These are phyloP conservation scores for Drosophila melanica DNA, from an alignment of 1,140 invertebrate genomes.

Conservation along the genomic window DNA sequence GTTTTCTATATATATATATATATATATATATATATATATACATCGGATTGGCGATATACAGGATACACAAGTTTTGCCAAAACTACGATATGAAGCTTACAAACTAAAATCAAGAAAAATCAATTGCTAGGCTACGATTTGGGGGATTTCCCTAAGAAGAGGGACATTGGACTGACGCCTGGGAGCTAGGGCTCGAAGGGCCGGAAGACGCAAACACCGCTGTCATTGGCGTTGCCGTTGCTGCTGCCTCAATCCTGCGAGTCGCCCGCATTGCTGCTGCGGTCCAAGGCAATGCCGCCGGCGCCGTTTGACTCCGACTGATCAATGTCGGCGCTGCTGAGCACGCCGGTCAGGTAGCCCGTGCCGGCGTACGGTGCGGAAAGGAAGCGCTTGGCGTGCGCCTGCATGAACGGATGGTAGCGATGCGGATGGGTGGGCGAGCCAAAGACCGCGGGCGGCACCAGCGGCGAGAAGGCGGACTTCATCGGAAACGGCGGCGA, in stretches of 20 bases:
- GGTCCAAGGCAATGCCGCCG: slow-evolving; percentile 54
- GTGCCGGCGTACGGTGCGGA: slow-evolving; percentile 92
- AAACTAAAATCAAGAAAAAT: slow-evolving; percentile 33
- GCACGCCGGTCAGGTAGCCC: slow-evolving; percentile 91
- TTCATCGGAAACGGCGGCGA: slow-evolving; percentile 85
- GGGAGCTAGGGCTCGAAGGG: slow-evolving; percentile 58
- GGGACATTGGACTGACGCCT: not conserved
- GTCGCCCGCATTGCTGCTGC: slow-evolving; percentile 58
- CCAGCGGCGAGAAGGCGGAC: slow-evolving; percentile 90
- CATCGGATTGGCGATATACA: not conserved
- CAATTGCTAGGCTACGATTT: slow-evolving; percentile 21
- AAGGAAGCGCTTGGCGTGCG: slow-evolving; percentile 88
- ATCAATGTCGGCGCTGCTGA: slow-evolving; percentile 86
- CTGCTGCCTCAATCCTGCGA: slow-evolving; percentile 68
- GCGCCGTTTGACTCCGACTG: slow-evolving; percentile 78
- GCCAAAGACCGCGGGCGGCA: slow-evolving; percentile 85
- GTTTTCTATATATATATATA: too few relatives aligned
- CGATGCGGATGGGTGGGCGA: slow-evolving; percentile 83
- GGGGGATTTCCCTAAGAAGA: slow-evolving; percentile 15
- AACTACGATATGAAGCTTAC: slow-evolving; percentile 25
- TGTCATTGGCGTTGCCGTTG: slow-evolving; percentile 42
- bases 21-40: too few relatives aligned
- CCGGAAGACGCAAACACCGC: slow-evolving; percentile 58
- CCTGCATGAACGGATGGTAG: slow-evolving; percentile 84
- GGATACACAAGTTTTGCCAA: slow-evolving; percentile 18